A percentile compares a stretch with the other conserved stretches of the same genome.
These are phyloP conservation scores for Gadus macrocephalus DNA, from an alignment of 2,113 vertebrate genomes.

Conservation along the genomic window DNA sequence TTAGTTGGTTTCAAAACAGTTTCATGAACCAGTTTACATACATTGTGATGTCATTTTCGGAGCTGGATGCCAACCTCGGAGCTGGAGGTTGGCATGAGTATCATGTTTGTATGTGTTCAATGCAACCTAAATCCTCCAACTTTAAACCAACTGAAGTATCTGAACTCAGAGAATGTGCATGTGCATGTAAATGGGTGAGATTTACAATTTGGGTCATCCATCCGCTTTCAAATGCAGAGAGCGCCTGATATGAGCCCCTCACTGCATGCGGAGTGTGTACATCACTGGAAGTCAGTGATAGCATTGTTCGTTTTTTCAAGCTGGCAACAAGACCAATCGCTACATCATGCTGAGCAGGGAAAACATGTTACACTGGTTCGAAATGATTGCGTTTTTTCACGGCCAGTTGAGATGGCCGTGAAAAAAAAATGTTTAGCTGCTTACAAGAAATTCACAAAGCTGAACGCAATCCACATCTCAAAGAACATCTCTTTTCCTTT, in stretches of 20 bases:
- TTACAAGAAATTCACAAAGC: too few species aligned
- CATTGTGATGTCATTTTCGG: too few species aligned
- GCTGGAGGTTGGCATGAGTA: too few species aligned
- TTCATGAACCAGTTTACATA: too few species aligned
- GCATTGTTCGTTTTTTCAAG: constrained; percentile 32
- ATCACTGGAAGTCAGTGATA: constrained; percentile 43
- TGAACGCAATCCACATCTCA: too few species aligned
- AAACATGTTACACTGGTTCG: constrained; percentile 19
- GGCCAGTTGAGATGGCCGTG: too few species aligned
- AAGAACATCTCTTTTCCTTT: too few species aligned
- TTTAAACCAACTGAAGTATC: neutral
- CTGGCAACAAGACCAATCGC: constrained; percentile 9
- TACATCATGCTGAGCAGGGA: constrained; percentile 16
- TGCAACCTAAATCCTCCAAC: too few species aligned
- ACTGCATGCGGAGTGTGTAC: constrained; percentile 38
- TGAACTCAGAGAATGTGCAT: constrained; percentile 6
- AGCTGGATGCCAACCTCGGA: too few species aligned
- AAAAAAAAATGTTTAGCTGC: too few species aligned
- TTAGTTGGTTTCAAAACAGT: too few species aligned
- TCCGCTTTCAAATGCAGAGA: constrained; percentile 38
- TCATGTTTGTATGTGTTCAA: too few species aligned
- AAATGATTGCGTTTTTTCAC: neutral
- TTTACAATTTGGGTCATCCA: constrained; percentile 56
- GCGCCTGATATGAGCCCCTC: constrained; percentile 32
- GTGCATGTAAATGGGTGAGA: constrained; percentile 15